Base-by-base conservation (phyloP, 2,113 vertebrate genomes). In the Corythaixoides concolor region DNA sequence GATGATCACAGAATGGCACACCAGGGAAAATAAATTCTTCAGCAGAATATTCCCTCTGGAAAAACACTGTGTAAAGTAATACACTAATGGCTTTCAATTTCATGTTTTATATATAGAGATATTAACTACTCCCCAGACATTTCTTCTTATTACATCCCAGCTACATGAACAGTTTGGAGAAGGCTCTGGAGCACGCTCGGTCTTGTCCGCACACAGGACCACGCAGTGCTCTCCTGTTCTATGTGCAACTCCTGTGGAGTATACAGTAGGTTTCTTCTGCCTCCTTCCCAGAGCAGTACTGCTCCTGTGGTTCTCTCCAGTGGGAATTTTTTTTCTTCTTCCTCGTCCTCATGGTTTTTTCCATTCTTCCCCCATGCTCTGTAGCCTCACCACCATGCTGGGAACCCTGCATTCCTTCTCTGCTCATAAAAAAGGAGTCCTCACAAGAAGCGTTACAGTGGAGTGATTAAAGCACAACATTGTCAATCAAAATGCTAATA, bases 61-160 rank as follows among this genome's bases (percentile, higher is more conserved):
- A 97, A 97, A 98, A 97, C 93, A 96, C 93, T 97, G 97, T 97
- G 97, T 98, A 97, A 97, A 97, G 96, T 96, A 96, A 97, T 97
- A 89, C 91, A 83, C 95, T 97, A 98, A 97, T 97, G 90, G 66
- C 97, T 98, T 97, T 98, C 97, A 97, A 93, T 96, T 97, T 96
- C 93, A 87, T 97, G 97, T 97, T 97, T 98, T 97, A 91, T 95
- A 97, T 94, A 92, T 24, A 95, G 90, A 91, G 95, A 96, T 96
- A 96, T 97, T 97, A 98, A 97, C 97, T 97, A 88, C 94, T 98
- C 97, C 97, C 97, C 91, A 96, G 97, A 93, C 20, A 2, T 97
- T 95, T 95, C 89, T 97, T 95, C 74, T 5, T 93, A 97, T 96
- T 97, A 96, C 96, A 94, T 92, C 90, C 94, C 95, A 93, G 94